phyloP scores from a whole-genome alignment of 2,797 vertebrate genomes.

The Periparus ater region DNA sequence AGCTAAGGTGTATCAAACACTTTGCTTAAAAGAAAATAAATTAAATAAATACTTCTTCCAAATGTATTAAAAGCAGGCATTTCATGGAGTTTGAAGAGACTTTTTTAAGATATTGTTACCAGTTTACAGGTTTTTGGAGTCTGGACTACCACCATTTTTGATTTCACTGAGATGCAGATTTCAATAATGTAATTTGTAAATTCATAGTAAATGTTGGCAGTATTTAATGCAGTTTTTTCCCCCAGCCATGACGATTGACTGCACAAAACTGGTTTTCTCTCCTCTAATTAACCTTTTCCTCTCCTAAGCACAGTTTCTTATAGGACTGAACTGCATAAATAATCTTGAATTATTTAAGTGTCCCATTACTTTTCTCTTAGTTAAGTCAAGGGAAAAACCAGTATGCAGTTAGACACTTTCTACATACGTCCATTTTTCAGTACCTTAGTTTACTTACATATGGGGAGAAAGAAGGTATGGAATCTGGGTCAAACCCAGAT shows the following conservation, averaged over 20 bases:
- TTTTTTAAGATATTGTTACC: not conserved
- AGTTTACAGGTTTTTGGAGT: not conserved
- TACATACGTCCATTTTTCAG: not conserved
- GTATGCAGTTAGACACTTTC: not conserved
- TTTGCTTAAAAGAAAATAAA: not conserved
- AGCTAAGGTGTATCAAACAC: not conserved
- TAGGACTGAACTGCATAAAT: conserved; percentile 10
- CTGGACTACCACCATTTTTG: not conserved
- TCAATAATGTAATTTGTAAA: not conserved
- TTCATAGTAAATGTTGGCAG: not conserved
- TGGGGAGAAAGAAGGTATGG: not conserved
- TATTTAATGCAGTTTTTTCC: not conserved
- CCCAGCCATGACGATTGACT: not conserved
- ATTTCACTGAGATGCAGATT: not conserved
- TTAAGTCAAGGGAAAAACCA: not conserved
- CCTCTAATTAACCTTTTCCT: conserved; percentile 23
- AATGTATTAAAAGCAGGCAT: not conserved
- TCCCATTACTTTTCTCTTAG: not conserved
- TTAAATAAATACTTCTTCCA: not conserved
- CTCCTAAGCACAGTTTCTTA: not conserved
- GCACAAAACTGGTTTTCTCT: not conserved
- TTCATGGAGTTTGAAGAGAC: not conserved
- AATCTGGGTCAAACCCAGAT: conserved; percentile 29
- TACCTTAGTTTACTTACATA: not conserved
- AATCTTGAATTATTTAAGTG: not conserved